Percentiles rank a stretch among this genome's conserved stretches.
Conservation (phyloP, 2,888 invertebrate species). For the Subacronicta megacephala region DNA sequence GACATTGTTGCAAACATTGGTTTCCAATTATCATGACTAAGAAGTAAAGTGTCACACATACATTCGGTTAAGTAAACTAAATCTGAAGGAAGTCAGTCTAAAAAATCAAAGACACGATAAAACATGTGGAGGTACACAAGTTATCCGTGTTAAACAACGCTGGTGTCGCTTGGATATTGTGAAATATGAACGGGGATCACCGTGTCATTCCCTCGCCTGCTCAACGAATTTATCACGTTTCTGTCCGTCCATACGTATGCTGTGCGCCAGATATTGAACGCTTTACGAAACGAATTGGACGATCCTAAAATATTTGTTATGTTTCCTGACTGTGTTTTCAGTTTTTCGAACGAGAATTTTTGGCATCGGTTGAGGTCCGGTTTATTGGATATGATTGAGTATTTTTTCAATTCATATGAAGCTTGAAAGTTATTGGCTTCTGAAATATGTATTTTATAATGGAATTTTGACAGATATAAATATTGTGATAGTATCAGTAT, state of each 20-base stretch:
- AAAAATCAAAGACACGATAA: constrained; percentile 50
- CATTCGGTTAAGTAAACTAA: no score
- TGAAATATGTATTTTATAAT: constrained; percentile 8
- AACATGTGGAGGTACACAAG: constrained; percentile 63
- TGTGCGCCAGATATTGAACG: constrained; percentile 59
- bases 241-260: constrained; percentile 69
- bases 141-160: constrained; percentile 70
- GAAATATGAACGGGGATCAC: constrained; percentile 80
- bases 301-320: constrained; percentile 63
- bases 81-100: constrained; percentile 30
- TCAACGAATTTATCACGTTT: constrained; percentile 77
- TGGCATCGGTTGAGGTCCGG: constrained; percentile 33
- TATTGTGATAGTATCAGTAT: neutral
- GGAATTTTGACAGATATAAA: constrained; percentile 7
- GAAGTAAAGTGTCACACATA: no score
- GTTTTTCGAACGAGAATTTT: constrained; percentile 44
- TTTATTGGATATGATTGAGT: constrained; percentile 47
- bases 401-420: constrained; percentile 34
- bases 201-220: constrained; percentile 74
- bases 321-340: constrained; percentile 46
- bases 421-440: constrained; percentile 17
- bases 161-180: constrained; percentile 73
- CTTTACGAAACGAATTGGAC: constrained; percentile 60
- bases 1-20: no score
- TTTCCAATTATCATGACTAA: no score